Base-by-base conservation (phyloP, 2,797 vertebrate species). In the Iguana delicatissima region DNA sequence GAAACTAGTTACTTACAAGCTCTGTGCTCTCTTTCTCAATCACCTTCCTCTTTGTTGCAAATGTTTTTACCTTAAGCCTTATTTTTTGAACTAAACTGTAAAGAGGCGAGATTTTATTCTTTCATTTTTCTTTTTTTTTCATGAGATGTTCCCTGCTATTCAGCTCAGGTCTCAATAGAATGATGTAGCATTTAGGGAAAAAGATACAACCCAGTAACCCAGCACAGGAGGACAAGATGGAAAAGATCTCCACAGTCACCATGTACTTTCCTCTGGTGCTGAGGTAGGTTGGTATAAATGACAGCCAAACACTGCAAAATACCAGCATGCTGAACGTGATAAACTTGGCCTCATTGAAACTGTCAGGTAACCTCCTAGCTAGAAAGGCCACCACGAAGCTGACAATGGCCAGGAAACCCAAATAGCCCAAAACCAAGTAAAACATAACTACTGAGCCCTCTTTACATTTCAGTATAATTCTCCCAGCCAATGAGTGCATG, bases 321-420 rank as follows among this genome's bases (percentile, higher is more conserved):
- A 88, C 24, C 13, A 88, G 32, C 79, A 88, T 88, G 64, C 87
- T 82, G 80, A 88, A 88, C 4, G 87, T 88, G n/a, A 88, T 88
- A 29, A 88, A 88, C 12, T 81, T 88, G 50, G 87, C 64, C 20
- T 85, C 84, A 85, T 85, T 85, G 67, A 85, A 85, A 50, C 29
- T 85, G 32, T 73, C 84, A 1, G 87, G 87, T 5, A 88, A 57
- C 26, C 46, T 88, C 35, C 87, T 29, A 24, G 80, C 87, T 0
- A 82, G 4, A 24, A 82, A 88, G 46, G 87, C 87, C 7, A 88
- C 50, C 10, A 29, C 38, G 67, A 88, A 82, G 35, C 80, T 82
- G 35, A 73, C n/a, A 7, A 46, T 22, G 14, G 87, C 87, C 24
- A 88, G 80, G 67, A 20, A 59, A 1, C 87, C 67, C 80, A 89